Conservation (phyloP, 1,140 invertebrate species). For the Babylonia areolata region DNA sequence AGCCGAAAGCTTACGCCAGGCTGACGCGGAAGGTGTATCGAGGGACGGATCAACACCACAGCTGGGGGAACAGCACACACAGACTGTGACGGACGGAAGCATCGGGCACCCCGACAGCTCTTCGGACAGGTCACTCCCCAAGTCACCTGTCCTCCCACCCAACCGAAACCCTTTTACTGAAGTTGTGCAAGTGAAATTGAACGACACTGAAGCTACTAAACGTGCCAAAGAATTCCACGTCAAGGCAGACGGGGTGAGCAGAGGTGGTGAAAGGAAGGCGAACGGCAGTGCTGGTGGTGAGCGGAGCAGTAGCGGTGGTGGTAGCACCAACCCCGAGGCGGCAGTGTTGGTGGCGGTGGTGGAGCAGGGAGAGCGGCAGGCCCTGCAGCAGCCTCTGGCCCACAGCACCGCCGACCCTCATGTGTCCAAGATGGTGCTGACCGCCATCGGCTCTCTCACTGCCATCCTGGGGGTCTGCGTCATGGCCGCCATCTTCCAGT, state of each 20-base stretch:
- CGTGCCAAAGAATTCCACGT: background rate
- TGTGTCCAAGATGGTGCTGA: conserved; percentile 33
- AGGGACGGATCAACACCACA: background rate
- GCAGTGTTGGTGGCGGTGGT: background rate
- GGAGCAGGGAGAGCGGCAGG: background rate
- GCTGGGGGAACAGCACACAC: background rate
- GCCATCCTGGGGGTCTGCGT: conserved; percentile 54
- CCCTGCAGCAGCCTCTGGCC: background rate
- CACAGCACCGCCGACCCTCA: background rate
- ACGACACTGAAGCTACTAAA: background rate
- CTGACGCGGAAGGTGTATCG: background rate
- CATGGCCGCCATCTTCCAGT: conserved; percentile 62
- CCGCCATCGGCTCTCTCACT: conserved; percentile 48
- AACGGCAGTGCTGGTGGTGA: background rate
- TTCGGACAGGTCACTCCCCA: background rate
- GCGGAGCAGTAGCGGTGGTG: background rate
- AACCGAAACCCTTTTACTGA: background rate
- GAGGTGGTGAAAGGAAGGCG: background rate
- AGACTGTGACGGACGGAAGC: background rate
- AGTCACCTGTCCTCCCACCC: background rate
- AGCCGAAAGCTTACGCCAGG: background rate
- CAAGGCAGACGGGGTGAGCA: background rate
- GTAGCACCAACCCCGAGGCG: background rate
- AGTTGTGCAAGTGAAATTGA: background rate
- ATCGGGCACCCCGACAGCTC: background rate